Conservation (phyloP, 2,797 vertebrate species). For the Brachyrhaphis roseni region DNA sequence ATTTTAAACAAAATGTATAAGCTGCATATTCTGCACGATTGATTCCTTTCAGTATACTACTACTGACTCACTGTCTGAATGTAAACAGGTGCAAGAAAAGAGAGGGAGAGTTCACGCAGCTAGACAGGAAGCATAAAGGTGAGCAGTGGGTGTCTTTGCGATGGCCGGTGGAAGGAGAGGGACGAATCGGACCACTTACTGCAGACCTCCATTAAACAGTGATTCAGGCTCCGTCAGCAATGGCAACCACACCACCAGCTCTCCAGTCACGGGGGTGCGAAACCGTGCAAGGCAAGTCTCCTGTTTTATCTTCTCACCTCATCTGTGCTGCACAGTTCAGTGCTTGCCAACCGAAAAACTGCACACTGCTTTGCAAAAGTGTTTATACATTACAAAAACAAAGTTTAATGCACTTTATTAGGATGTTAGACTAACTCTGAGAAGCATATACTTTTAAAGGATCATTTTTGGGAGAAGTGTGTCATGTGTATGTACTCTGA, state of each 20-base stretch:
- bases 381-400: background rate
- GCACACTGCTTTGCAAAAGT: background rate
- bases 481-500: background rate
- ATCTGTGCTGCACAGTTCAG: background rate
- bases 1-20: background rate
- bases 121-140: conserved; percentile 11
- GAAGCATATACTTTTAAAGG: background rate
- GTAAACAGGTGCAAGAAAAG: conserved; percentile 23
- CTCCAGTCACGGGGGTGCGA: conserved; percentile 91
- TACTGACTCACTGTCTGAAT: conserved; percentile 1
- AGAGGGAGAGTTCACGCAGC: conserved; percentile 8
- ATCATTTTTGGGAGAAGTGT: background rate
- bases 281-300: conserved; percentile 88
- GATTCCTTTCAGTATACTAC: background rate
- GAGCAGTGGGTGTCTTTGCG: conserved; percentile 65
- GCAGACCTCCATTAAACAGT: conserved; percentile 89
- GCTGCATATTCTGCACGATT: background rate
- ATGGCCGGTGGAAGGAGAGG: conserved; percentile 97
- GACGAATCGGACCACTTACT: conserved; percentile 92
- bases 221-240: conserved; percentile 89
- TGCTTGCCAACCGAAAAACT: background rate
- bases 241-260: conserved; percentile 86
- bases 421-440: background rate
- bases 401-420: background rate
- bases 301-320: background rate